phyloP scores from a whole-genome alignment of 2,113 vertebrate species.

The Rhegmatorhina hoffmannsi region DNA sequence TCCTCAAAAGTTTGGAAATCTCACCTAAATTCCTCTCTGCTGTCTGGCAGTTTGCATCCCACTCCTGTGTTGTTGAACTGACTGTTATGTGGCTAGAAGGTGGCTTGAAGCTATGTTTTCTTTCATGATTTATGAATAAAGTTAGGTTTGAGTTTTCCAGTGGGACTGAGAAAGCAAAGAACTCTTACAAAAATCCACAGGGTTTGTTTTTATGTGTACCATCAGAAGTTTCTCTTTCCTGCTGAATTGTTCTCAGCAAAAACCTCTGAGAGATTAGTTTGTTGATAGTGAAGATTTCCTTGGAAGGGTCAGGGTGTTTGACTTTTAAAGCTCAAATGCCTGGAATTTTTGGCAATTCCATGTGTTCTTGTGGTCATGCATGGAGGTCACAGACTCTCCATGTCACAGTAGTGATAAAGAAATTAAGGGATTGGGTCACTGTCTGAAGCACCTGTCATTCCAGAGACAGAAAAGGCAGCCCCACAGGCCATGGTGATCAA shows the following conservation, averaged over 20 bases:
- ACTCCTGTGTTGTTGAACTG: neutral
- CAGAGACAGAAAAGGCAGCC: neutral
- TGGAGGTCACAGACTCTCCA: neutral
- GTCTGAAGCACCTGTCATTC: neutral
- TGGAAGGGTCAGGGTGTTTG: neutral
- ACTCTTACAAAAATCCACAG: neutral
- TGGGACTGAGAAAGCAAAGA: neutral
- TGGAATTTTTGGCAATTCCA: neutral
- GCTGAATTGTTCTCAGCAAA: neutral
- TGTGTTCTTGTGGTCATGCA: neutral
- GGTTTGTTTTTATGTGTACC: neutral
- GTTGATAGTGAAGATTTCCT: neutral
- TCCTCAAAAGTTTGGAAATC: neutral
- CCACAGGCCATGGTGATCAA: neutral
- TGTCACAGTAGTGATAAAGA: neutral
- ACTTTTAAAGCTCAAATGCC: neutral
- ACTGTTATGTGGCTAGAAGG: neutral
- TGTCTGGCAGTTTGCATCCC: neutral
- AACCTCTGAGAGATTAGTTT: neutral
- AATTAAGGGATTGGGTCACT: neutral
- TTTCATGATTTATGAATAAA: constrained; percentile 19
- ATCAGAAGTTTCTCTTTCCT: neutral
- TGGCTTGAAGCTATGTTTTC: constrained; percentile 25
- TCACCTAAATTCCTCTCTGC: neutral
- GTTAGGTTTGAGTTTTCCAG: neutral